Percentiles rank a stretch among this genome's conserved stretches.
Evolutionary conservation across 2,888 invertebrate species (phyloP).

Genomic region (Antheraea yamamai): DNA sequence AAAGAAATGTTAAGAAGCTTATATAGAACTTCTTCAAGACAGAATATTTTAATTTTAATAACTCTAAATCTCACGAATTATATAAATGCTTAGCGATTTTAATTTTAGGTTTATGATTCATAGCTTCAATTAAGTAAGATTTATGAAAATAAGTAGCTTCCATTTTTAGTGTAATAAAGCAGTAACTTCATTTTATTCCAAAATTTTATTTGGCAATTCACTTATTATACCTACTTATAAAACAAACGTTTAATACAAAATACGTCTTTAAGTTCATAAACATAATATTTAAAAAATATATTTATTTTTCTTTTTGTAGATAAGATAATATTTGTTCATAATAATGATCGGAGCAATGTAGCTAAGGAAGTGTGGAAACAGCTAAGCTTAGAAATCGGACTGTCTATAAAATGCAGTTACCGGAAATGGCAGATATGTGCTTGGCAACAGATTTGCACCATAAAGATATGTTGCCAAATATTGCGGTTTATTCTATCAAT

Average conservation of each 20-base stretch:
- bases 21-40: neutral
- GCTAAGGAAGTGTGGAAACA: neutral
- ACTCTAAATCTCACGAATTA: constrained; percentile 2
- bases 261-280: neutral
- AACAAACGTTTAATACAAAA: neutral
- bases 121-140: neutral
- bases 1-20: neutral
- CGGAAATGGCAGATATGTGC: neutral
- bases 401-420: neutral
- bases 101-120: neutral
- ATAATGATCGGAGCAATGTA: neutral
- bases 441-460: neutral
- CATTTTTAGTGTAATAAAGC: neutral
- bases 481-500: neutral
- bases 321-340: neutral
- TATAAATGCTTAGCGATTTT: neutral
- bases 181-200: neutral
- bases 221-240: neutral
- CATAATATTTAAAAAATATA: neutral
- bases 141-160: neutral
- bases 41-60: neutral
- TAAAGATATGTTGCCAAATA: neutral
- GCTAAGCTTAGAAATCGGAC: neutral
- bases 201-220: neutral
- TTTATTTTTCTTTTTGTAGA: neutral